A percentile compares a stretch with the other conserved stretches of the same genome.
Evolutionary conservation across 1,140 invertebrate species (phyloP).

Genomic region (Paracyclopina nana): DNA sequence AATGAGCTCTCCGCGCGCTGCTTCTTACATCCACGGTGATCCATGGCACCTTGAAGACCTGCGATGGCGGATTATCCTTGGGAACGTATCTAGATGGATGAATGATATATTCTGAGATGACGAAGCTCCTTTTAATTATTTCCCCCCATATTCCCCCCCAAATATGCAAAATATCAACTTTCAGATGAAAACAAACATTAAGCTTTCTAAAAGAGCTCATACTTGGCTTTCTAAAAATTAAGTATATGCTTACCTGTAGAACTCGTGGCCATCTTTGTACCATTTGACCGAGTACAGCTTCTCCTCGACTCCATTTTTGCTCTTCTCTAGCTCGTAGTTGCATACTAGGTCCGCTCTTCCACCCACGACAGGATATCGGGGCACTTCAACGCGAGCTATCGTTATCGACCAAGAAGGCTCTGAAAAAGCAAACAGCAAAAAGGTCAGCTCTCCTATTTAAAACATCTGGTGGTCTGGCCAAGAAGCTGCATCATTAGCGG

Average conservation of each 20-base stretch:
- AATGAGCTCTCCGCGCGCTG: not conserved
- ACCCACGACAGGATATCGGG: not conserved
- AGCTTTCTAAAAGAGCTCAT: constrained; percentile 22
- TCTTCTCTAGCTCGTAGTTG: constrained; percentile 1
- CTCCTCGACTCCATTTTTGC: no score
- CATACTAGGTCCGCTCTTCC: not conserved
- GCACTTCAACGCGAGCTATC: not conserved
- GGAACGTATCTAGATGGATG: constrained; percentile 21
- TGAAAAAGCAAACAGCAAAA: no score
- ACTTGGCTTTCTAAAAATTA: constrained; percentile 25
- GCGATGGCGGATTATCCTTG: constrained; percentile 42
- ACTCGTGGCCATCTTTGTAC: constrained; percentile 24
- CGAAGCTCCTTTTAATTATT: not conserved
- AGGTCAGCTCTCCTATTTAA: no score
- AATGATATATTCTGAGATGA: constrained; percentile 1
- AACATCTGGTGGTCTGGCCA: no score
- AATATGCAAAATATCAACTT: not conserved
- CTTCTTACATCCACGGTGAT: constrained; percentile 56
- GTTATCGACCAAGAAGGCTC: no score
- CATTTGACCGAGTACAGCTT: constrained; percentile 25
- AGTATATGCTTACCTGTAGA: constrained; percentile 22
- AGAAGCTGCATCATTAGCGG: no score
- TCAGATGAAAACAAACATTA: not conserved
- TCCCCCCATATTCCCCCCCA: not conserved
- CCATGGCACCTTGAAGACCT: constrained; percentile 46